These are phyloP conservation scores for Crotalus tigris DNA, from an alignment of 2,113 vertebrate genomes.

Conservation along the genomic window DNA sequence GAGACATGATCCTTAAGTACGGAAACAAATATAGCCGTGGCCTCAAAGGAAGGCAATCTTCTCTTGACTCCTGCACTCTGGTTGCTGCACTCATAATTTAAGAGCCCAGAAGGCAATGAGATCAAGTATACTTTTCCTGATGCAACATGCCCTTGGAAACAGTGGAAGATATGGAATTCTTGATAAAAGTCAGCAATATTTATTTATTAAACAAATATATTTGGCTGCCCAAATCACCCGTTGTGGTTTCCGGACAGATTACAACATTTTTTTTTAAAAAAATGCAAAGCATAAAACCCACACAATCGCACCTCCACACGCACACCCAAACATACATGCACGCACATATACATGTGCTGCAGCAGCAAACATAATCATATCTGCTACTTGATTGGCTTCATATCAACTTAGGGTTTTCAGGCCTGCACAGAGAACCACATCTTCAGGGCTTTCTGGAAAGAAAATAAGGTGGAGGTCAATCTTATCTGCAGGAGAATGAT, in stretches of 20 bases:
- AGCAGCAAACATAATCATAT: not conserved
- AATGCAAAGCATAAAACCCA: not conserved
- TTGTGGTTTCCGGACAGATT: not conserved
- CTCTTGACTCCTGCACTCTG: constrained; percentile 58
- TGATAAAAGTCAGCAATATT: not conserved
- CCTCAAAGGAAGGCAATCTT: constrained; percentile 42
- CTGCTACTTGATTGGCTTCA: not conserved
- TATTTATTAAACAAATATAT: not conserved
- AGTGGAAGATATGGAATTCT: not conserved
- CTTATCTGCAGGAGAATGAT: not conserved
- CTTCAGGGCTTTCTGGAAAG: too few species aligned
- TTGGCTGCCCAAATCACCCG: not conserved
- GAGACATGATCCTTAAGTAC: not conserved
- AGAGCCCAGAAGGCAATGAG: constrained; percentile 49
- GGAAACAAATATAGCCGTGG: constrained; percentile 11
- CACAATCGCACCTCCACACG: too few species aligned
- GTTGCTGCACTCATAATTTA: constrained; percentile 39
- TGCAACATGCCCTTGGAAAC: constrained; percentile 44
- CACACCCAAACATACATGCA: too few species aligned
- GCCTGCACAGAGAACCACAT: not conserved
- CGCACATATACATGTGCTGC: too few species aligned
- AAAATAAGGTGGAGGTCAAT: too few species aligned
- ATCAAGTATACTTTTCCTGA: constrained; percentile 47
- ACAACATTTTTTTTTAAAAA: not conserved
- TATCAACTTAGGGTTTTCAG: too few species aligned